Evolutionary conservation across 2,888 invertebrate genomes (phyloP).

Genomic region (Drosophila atripex): DNA sequence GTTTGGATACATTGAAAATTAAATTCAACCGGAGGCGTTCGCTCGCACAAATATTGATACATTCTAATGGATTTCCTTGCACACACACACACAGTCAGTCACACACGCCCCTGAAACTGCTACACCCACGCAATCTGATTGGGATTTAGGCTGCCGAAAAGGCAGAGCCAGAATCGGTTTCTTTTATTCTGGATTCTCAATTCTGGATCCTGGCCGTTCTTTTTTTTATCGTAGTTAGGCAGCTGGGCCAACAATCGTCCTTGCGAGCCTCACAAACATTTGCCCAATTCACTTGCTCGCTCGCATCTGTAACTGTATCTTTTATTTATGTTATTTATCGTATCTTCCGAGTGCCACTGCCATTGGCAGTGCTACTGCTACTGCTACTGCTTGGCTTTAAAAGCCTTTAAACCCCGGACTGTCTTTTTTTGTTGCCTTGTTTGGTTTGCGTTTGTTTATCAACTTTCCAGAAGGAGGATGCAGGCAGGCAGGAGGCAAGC

Average conservation of each 20-base stretch:
- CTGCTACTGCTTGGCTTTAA: constrained; percentile 35
- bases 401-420: constrained; percentile 66
- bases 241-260: constrained; percentile 68
- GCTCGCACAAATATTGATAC: constrained; percentile 78
- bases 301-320: constrained; percentile 51
- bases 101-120: constrained; percentile 14
- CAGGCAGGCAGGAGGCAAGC: neutral
- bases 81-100: constrained; percentile 30
- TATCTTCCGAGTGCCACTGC: constrained; percentile 46
- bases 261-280: constrained; percentile 67
- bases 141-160: constrained; percentile 37
- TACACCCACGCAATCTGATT: constrained; percentile 27
- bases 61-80: constrained; percentile 73
- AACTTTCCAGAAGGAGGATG: constrained; percentile 11
- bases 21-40: constrained; percentile 71
- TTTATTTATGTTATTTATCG: constrained; percentile 78
- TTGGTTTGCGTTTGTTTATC: constrained; percentile 59
- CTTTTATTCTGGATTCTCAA: neutral
- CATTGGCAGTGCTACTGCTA: constrained; percentile 24
- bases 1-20: constrained; percentile 68
- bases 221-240: constrained; percentile 73
- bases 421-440: constrained; percentile 25
- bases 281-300: constrained; percentile 58
- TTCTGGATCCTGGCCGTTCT: too few species aligned
- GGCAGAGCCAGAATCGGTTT: constrained; percentile 45